Conservation (phyloP, 2,888 invertebrate genomes). For the Pristionchus exspectatus region DNA sequence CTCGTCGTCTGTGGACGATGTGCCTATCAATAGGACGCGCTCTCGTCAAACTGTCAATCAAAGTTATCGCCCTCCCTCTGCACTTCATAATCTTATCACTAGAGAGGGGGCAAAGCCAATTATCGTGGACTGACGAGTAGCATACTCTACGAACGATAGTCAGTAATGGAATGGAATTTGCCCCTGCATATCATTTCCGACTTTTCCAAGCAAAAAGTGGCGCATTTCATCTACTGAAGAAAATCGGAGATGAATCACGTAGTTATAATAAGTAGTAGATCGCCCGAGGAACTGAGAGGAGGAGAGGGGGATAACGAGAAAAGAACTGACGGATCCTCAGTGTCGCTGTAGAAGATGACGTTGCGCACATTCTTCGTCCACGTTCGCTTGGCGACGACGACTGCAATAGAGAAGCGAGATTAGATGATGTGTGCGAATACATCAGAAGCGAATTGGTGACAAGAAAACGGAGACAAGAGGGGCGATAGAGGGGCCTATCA, state of each 20-base stretch:
- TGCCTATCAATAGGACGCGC: slow-evolving; percentile 87
- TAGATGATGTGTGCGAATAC: not conserved
- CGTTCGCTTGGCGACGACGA: slow-evolving; percentile 88
- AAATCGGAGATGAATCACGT: not conserved
- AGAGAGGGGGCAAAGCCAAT: too few species aligned
- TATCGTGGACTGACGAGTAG: too few species aligned
- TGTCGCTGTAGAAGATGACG: slow-evolving; percentile 89
- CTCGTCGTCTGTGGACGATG: slow-evolving; percentile 88
- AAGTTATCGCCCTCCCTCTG: not conserved
- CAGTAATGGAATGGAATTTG: too few species aligned
- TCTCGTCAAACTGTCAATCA: slow-evolving; percentile 55
- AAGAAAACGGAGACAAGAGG: not conserved
- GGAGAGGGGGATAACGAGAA: not conserved
- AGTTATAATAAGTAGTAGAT: too few species aligned
- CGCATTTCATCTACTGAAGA: too few species aligned
- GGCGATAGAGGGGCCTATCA: not conserved
- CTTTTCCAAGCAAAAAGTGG: too few species aligned
- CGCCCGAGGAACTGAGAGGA: too few species aligned
- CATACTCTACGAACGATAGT: too few species aligned
- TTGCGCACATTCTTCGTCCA: slow-evolving; percentile 88
- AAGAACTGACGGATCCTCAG: slow-evolving; percentile 83
- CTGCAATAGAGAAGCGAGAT: slow-evolving; percentile 77
- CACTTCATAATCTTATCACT: not conserved
- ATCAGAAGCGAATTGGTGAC: not conserved
- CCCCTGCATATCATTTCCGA: too few species aligned